These are phyloP conservation scores for Melipona beecheii DNA, from an alignment of 2,888 invertebrate genomes.

Conservation along the genomic window DNA sequence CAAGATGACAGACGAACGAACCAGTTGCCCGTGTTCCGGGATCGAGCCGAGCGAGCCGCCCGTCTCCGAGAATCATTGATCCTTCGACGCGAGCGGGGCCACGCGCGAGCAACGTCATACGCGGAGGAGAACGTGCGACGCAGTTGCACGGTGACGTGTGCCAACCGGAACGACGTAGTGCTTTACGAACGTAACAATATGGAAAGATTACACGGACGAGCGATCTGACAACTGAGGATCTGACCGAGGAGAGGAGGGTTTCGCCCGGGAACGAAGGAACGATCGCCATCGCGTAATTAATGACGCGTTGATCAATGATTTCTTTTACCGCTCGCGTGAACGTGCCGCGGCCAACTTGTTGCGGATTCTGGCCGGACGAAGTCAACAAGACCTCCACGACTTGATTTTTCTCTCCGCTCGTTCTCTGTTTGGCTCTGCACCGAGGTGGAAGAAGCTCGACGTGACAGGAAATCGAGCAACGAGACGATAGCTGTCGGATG, in stretches of 20 bases:
- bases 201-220: conserved; percentile 11
- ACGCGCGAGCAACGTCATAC: conserved; percentile 56
- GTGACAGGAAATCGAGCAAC: not conserved
- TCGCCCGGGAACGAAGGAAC: not conserved
- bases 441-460: not conserved
- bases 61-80: conserved; percentile 73
- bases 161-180: conserved; percentile 6
- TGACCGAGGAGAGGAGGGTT: too few species aligned
- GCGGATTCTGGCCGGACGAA: not conserved
- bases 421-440: not conserved
- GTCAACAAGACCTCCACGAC: not conserved
- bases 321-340: not conserved
- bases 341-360: not conserved
- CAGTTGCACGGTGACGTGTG: conserved; percentile 53
- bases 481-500: not conserved
- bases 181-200: conserved; percentile 26
- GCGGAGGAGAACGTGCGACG: conserved; percentile 47
- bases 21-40: conserved; percentile 5
- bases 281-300: not conserved
- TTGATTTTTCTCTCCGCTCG: not conserved
- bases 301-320: not conserved
- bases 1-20: not conserved
- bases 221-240: too few species aligned
- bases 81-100: conserved; percentile 48
- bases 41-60: not conserved